A percentile compares a stretch with the other conserved stretches of the same genome.
phyloP scores from a whole-genome alignment of 1,140 invertebrate genomes.

The Leptinotarsa defecta region DNA sequence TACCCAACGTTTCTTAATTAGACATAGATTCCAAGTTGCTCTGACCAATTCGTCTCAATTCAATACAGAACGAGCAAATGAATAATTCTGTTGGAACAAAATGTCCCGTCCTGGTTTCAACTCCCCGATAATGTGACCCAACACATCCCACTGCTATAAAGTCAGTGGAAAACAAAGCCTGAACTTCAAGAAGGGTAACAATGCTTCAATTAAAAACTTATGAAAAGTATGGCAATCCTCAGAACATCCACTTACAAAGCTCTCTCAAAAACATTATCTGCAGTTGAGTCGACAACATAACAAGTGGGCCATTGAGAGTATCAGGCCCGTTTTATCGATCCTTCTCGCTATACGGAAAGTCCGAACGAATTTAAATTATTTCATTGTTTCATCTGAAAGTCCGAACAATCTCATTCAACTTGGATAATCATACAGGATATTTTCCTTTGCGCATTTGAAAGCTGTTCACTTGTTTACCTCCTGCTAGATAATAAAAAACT shows the following conservation, averaged over 20 bases:
- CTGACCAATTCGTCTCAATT: too few relatives aligned
- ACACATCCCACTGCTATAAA: background rate
- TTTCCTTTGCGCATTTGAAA: too few relatives aligned
- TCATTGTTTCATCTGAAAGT: constrained; percentile 4
- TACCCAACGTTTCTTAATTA: too few relatives aligned
- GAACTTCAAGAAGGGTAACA: constrained; percentile 5
- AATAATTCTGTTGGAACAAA: too few relatives aligned
- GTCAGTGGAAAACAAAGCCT: constrained; percentile 2
- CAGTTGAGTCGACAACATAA: constrained; percentile 8
- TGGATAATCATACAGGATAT: too few relatives aligned
- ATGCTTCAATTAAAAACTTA: constrained; percentile 6
- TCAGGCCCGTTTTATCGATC: background rate
- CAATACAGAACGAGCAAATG: too few relatives aligned
- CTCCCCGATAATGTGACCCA: background rate
- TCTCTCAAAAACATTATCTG: constrained; percentile 8
- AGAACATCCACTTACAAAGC: background rate
- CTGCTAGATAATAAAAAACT: too few relatives aligned
- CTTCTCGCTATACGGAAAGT: background rate
- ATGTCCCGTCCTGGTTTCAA: background rate
- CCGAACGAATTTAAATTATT: constrained; percentile 2
- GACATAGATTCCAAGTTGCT: too few relatives aligned
- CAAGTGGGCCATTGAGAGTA: constrained; percentile 1
- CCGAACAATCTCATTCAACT: background rate
- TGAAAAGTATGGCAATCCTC: constrained; percentile 8
- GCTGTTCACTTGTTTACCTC: too few relatives aligned